Evolutionary conservation across 2,113 vertebrate species (phyloP).

Genomic region (Cinclus cinclus): DNA sequence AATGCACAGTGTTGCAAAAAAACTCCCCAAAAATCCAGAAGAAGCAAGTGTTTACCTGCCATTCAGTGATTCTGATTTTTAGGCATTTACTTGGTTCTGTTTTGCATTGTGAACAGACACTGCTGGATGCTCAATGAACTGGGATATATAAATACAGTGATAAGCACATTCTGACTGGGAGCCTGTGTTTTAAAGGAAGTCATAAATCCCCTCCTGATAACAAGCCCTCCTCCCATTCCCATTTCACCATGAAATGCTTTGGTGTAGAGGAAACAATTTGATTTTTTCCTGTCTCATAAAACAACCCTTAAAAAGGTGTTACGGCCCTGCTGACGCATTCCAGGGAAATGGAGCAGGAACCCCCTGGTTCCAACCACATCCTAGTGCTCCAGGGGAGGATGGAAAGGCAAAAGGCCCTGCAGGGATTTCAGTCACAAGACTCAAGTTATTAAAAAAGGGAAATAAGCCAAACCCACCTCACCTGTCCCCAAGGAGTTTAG

Average conservation of each 20-base stretch:
- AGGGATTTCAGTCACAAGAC: background rate
- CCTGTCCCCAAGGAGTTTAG: background rate
- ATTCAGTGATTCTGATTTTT: background rate
- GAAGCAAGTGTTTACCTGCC: background rate
- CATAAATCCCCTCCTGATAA: slow-evolving; percentile 67
- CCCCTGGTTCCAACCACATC: background rate
- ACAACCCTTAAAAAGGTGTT: slow-evolving; percentile 42
- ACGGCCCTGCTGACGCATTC: slow-evolving; percentile 12
- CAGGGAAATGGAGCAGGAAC: background rate
- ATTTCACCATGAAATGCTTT: slow-evolving; percentile 24
- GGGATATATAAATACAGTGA: background rate
- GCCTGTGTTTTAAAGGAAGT: slow-evolving; percentile 67
- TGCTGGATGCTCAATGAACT: background rate
- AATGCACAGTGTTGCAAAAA: background rate
- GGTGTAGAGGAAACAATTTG: slow-evolving; percentile 72
- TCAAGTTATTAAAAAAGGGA: background rate
- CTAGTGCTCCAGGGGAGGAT: background rate
- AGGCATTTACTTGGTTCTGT: background rate
- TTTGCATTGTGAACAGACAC: background rate
- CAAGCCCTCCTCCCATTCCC: slow-evolving; percentile 51
- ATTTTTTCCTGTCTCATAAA: slow-evolving; percentile 68
- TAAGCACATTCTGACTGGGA: background rate
- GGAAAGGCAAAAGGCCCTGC: background rate
- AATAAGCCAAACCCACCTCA: background rate
- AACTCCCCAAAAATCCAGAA: background rate